Percentiles rank a stretch among this genome's conserved stretches.
These are phyloP conservation scores for Trissolcus brochymenae DNA, from an alignment of 2,888 invertebrate species.

Conservation along the genomic window DNA sequence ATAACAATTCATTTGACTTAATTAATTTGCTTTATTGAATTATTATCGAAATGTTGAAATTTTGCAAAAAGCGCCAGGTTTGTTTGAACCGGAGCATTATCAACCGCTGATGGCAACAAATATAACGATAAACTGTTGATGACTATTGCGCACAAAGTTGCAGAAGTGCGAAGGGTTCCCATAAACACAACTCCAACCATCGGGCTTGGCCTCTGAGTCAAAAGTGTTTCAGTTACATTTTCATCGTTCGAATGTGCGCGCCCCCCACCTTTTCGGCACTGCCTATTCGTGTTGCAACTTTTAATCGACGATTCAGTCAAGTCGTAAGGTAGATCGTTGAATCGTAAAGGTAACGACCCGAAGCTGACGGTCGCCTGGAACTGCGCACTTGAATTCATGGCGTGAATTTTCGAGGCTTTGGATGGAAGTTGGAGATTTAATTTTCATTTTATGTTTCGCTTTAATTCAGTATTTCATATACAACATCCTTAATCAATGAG, in stretches of 20 bases:
- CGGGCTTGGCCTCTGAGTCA: slow-evolving; percentile 23
- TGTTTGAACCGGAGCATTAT: slow-evolving; percentile 41
- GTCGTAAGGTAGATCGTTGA: slow-evolving; percentile 36
- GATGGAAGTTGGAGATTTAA: slow-evolving; percentile 12
- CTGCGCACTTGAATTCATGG: slow-evolving; percentile 33
- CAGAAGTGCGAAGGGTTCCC: slow-evolving; percentile 8
- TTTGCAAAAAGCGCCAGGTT: no score
- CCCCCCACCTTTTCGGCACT: slow-evolving; percentile 17
- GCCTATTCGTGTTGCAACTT: slow-evolving; percentile 42
- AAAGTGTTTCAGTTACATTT: slow-evolving; percentile 19
- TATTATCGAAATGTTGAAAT: no score
- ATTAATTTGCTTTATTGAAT: no score
- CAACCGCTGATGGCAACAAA: slow-evolving; percentile 39
- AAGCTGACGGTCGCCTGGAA: slow-evolving; percentile 18
- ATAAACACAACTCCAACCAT: slow-evolving; percentile 40
- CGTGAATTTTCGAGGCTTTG: slow-evolving; percentile 20
- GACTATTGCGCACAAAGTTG: slow-evolving; percentile 39
- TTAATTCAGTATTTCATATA: no score
- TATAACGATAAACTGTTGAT: slow-evolving; percentile 55
- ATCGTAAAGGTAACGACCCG: slow-evolving; percentile 42
- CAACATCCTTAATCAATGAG: no score
- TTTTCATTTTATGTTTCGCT: neutral
- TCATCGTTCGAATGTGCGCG: neutral
- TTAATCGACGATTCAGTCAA: slow-evolving; percentile 50
- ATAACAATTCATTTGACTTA: no score